Base-by-base conservation (phyloP, 2,888 invertebrate genomes). In the Hemistola chrysoprasaria region DNA sequence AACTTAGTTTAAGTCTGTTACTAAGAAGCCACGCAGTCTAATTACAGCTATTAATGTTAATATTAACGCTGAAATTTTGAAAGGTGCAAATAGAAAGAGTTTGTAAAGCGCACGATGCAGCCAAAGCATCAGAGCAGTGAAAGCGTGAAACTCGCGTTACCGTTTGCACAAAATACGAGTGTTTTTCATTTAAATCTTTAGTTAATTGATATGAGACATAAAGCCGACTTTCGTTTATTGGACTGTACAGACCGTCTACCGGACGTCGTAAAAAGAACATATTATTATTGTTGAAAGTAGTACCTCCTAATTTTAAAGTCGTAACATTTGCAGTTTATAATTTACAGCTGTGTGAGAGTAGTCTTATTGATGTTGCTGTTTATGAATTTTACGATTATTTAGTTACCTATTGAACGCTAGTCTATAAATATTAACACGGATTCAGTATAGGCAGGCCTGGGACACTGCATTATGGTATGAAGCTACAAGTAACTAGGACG, bases 61-160 rank as follows among this genome's bases (percentile, higher is more conserved):
- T 67, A 50, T 62, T 47, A n/a, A n/a, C 31, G 54, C 62, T 59
- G 62, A 64, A 63, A 65, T 62, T 65, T 66, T 63, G 57, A 55
- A 59, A 65, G 63, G 61, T 63, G 53, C 40, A 53, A 59, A 56
- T 58, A 45, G 51, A 50, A 59, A 62, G 54, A 58, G 60, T 62
- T 59, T 47, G 40, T 58, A 56, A 42, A 37, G 37, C 23, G 50
- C 63, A 60, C 58, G 65, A 56, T 40, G 39, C 47, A 47, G 47
- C 41, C 39, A 34, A 41, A 40, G 26, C 41, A 40, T 41, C 48
- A 42, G 50, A 56, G 48, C 54, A 62, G 78, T 68, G 80, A 80
- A 78, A 80, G 81, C 79, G 79, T 79, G 71, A 76, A 73, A 72
- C 62, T 60, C 42, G 40, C 50, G 50, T 52, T 42, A 56, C 62